phyloP scores from a whole-genome alignment of 2,888 invertebrate species.

The Prosapia bicincta region DNA sequence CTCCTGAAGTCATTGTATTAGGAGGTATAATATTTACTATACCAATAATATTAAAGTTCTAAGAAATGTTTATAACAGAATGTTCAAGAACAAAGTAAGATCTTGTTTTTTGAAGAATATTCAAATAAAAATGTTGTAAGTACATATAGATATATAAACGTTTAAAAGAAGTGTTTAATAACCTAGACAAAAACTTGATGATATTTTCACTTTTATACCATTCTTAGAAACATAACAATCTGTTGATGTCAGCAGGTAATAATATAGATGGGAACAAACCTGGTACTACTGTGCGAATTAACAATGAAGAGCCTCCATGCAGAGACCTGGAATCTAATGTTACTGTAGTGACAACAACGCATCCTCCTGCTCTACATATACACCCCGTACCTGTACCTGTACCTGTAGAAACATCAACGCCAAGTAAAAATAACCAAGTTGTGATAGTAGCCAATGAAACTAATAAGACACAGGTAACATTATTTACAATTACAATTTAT shows the following conservation, averaged over 20 bases:
- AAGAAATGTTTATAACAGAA: too few species aligned
- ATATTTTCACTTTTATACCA: too few species aligned
- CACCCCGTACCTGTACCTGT: conserved; percentile 42
- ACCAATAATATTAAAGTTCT: too few species aligned
- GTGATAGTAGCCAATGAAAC: conserved; percentile 76
- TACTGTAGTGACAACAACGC: conserved; percentile 75
- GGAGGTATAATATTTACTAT: too few species aligned
- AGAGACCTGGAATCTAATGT: conserved; percentile 44
- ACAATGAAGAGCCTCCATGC: conserved; percentile 26
- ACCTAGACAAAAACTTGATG: too few species aligned
- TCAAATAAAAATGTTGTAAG: too few species aligned
- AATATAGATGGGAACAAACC: neutral
- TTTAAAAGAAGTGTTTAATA: too few species aligned
- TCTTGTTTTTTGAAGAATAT: too few species aligned
- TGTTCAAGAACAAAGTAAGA: too few species aligned
- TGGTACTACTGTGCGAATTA: conserved; percentile 31
- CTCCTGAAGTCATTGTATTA: conserved; percentile 10
- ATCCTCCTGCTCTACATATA: conserved; percentile 65
- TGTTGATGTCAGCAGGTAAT: neutral
- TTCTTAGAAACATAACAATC: too few species aligned
- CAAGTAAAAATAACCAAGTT: conserved; percentile 55
- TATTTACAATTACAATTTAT: too few species aligned
- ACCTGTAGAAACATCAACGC: conserved; percentile 42
- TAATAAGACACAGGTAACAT: conserved; percentile 65
- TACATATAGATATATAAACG: too few species aligned